Evolutionary conservation across 2,888 invertebrate genomes (phyloP).

Genomic region (Ceramica pisi): DNA sequence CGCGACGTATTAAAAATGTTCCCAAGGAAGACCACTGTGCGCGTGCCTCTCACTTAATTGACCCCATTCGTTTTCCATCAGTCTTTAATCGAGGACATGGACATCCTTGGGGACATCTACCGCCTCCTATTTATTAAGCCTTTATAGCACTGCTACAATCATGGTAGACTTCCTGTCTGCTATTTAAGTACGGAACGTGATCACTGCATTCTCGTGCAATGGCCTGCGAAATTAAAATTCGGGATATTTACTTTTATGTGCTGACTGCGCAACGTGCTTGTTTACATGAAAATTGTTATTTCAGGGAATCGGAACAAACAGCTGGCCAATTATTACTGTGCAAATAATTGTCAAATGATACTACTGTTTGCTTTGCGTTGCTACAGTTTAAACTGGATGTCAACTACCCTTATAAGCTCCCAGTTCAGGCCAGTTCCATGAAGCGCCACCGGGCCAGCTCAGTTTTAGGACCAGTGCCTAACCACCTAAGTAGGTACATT

Average conservation of each 20-base stretch:
- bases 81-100: slow-evolving; percentile 65
- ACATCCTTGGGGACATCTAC: slow-evolving; percentile 39
- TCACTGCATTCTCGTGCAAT: slow-evolving; percentile 50
- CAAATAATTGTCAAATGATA: not conserved
- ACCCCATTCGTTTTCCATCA: slow-evolving; percentile 79
- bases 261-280: slow-evolving; percentile 10
- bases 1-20: slow-evolving; percentile 46
- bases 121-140: slow-evolving; percentile 8
- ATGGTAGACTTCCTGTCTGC: slow-evolving; percentile 15
- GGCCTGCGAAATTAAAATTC: slow-evolving; percentile 54
- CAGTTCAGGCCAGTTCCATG: no score
- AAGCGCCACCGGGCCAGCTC: no score
- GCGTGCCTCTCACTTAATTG: slow-evolving; percentile 60
- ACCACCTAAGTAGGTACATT: not conserved
- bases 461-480: not conserved
- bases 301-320: slow-evolving; percentile 2
- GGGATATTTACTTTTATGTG: slow-evolving; percentile 29
- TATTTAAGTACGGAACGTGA: slow-evolving; percentile 36
- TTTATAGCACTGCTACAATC: slow-evolving; percentile 23
- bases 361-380: no score
- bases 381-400: no score
- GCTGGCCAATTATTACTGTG: slow-evolving; percentile 8
- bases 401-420: no score
- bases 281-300: slow-evolving; percentile 31
- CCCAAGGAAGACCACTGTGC: slow-evolving; percentile 42